phyloP scores from a whole-genome alignment of 2,888 invertebrate species.

The Aethes cnicana region DNA sequence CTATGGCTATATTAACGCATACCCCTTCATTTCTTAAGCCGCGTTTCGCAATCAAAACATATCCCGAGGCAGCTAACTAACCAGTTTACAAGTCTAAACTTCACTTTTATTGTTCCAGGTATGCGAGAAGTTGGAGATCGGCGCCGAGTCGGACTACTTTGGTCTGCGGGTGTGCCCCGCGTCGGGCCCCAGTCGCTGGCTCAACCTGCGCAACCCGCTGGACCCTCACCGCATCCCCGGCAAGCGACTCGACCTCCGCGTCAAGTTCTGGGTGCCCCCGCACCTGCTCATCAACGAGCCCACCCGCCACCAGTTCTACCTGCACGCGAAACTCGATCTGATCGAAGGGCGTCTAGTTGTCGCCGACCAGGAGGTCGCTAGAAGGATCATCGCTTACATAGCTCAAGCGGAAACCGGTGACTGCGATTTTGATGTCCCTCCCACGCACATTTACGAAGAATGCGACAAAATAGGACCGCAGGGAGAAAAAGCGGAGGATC shows the following conservation, averaged over 20 bases:
- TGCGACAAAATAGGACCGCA: conserved; percentile 84
- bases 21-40: conserved; percentile 17
- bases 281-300: conserved; percentile 92
- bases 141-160: conserved; percentile 94
- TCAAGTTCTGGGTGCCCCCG: conserved; percentile 96
- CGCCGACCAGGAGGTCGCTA: conserved; percentile 86
- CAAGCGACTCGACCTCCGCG: conserved; percentile 86
- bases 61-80: background rate
- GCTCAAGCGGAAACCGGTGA: conserved; percentile 89
- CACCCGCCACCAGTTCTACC: conserved; percentile 93
- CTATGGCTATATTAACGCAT: background rate
- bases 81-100: background rate
- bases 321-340: conserved; percentile 90
- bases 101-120: conserved; percentile 82
- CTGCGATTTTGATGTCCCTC: conserved; percentile 83
- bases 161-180: conserved; percentile 86
- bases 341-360: conserved; percentile 88
- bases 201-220: conserved; percentile 92
- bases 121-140: conserved; percentile 90
- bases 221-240: conserved; percentile 87
- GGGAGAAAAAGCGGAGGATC: conserved; percentile 84
- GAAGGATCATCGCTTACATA: conserved; percentile 88
- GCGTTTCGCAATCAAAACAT: background rate
- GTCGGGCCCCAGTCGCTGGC: conserved; percentile 90
- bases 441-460: conserved; percentile 84